Base-by-base conservation (phyloP, 2,888 invertebrate species). In the Heteromurus nitidus region DNA sequence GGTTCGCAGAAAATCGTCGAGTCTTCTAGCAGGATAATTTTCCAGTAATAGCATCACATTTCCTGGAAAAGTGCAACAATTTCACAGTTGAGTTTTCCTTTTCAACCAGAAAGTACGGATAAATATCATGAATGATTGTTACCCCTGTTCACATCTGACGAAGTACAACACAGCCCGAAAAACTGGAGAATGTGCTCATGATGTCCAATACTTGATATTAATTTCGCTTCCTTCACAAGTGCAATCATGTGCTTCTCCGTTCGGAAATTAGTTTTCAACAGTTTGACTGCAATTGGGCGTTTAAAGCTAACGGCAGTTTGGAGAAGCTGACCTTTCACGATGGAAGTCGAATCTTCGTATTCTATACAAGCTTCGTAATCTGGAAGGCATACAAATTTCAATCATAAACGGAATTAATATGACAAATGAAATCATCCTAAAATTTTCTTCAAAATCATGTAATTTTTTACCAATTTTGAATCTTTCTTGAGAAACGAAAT, bases 311-410 rank as follows among this genome's bases (percentile, higher is more conserved):
- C 50, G n/a, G 13, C n/a, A 9, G 30, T 30, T 13, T 31, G 67
- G 2, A 44, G 18, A 0, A 68, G 24, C 13, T 30, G 26, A 5
- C 77, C 77, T 50, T 69, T 69, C n/a, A 77, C 7, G 11, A 47
- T 77, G 1, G 77, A 68, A 16, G 69, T 77, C 7, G 30, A 62
- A 13, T 77, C 69, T 3, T 77, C 69, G 18, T 58, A 77, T 20
- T 77, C 77, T 18, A 77, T 58, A 28, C 77, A 77, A 1, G 60
- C 18, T 22, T 77, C 62, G 58, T 69, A 62, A 50, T 77, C 77
- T 60, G 18, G 9, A 36, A 18, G 2, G 26, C n/a, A 30, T 3
- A 18, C 3, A 18, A 20, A 3, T 9, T 20, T 47, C 13, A 30
- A 53, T 9, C 20, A 53, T 18, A 2, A 53, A 11, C 20, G 47